Conservation (phyloP, 2,797 vertebrate genomes). For the Rallus crepitans region DNA sequence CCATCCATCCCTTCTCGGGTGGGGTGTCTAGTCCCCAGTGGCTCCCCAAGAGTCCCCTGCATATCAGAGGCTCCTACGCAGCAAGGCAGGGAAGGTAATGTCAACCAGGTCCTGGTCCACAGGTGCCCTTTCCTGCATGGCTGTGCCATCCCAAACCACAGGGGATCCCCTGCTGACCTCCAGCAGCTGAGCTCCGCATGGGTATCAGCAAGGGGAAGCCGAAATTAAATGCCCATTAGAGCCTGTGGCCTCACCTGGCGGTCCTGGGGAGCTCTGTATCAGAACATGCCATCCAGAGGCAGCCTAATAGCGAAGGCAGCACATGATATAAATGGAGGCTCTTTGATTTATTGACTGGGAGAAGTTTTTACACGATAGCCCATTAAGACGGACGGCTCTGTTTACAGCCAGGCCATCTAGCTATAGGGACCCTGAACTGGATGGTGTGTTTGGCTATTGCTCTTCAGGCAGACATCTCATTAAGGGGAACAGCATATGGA, state of each 20-base stretch:
- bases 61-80: background rate
- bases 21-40: background rate
- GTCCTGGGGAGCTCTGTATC: conserved; percentile 24
- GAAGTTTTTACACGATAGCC: conserved; percentile 77
- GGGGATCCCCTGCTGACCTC: background rate
- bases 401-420: conserved; percentile 77
- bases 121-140: background rate
- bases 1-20: background rate
- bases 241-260: background rate
- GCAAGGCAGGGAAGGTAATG: background rate
- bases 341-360: conserved; percentile 78
- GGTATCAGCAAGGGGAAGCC: background rate
- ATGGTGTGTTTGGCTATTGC: conserved; percentile 73
- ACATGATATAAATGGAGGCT: conserved; percentile 65
- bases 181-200: background rate
- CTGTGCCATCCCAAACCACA: background rate
- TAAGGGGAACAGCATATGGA: conserved; percentile 71
- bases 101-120: fast-evolving
- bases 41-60: background rate
- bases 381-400: conserved; percentile 78
- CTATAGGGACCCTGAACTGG: conserved; percentile 70
- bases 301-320: conserved; percentile 68
- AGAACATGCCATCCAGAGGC: conserved; percentile 54
- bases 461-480: conserved; percentile 78
- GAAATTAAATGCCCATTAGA: conserved; percentile 59